phyloP scores from a whole-genome alignment of 2,113 vertebrate genomes.

The Ammodytes dubius region DNA sequence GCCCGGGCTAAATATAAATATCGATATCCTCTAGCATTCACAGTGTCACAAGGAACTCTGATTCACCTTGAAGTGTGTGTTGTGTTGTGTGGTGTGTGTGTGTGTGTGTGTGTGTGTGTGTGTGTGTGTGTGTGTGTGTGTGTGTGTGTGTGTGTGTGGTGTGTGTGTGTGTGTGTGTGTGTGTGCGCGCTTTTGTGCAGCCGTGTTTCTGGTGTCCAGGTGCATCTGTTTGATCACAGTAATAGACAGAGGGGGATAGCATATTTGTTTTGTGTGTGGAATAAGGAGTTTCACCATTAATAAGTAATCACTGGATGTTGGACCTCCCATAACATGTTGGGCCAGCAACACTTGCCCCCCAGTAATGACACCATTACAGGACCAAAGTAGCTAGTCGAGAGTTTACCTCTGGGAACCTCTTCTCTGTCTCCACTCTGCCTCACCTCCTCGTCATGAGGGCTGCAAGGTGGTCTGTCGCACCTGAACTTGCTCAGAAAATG shows the following conservation, averaged over 20 bases:
- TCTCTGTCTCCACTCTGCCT: slow-evolving; percentile 35
- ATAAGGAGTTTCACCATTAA: slow-evolving; percentile 70
- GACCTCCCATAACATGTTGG: slow-evolving; percentile 69
- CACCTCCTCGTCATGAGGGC: slow-evolving; percentile 6
- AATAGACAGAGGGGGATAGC: slow-evolving; percentile 57
- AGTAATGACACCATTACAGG: slow-evolving; percentile 80
- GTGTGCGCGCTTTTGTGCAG: not conserved
- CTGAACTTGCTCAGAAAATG: not conserved
- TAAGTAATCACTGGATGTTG: slow-evolving; percentile 78
- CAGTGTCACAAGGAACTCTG: slow-evolving; percentile 9
- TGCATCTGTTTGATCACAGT: slow-evolving; percentile 58
- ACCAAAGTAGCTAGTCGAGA: slow-evolving; percentile 63
- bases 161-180: not conserved
- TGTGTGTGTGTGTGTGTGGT: not conserved
- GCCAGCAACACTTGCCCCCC: slow-evolving; percentile 76
- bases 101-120: no score
- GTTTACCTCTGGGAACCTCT: slow-evolving; percentile 66
- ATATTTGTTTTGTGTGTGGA: slow-evolving; percentile 78
- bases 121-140: slow-evolving; percentile 2
- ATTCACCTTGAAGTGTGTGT: slow-evolving; percentile 33
- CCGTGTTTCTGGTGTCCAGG: slow-evolving; percentile 33
- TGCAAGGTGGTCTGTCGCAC: not conserved
- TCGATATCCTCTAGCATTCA: slow-evolving; percentile 23
- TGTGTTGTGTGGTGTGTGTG: no score
- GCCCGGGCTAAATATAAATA: slow-evolving; percentile 26